These are phyloP conservation scores for Morpho deidamia DNA, from an alignment of 2,888 invertebrate species.

Conservation along the genomic window DNA sequence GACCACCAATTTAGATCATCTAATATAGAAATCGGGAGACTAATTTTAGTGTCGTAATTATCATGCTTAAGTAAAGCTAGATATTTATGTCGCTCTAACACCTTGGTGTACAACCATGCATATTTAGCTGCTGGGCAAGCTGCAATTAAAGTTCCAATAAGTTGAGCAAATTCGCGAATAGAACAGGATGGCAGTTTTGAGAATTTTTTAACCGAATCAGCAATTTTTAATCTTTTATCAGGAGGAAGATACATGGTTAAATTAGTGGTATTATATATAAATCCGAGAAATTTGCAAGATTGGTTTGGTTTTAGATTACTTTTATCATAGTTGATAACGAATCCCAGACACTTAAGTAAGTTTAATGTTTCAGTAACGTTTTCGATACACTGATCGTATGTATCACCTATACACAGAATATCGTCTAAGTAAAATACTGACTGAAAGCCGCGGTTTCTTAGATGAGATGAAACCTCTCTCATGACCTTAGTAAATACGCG, in stretches of 20 bases:
- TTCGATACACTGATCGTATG: conserved; percentile 1
- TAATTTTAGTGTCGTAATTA: neutral
- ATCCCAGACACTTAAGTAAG: conserved; percentile 10
- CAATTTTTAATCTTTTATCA: conserved; percentile 11
- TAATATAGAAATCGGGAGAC: neutral
- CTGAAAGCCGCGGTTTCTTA: conserved; percentile 8
- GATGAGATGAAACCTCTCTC: neutral
- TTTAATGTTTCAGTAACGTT: conserved; percentile 8
- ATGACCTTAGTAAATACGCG: conserved; percentile 10
- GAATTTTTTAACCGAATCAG: neutral
- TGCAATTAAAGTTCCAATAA: conserved; percentile 20
- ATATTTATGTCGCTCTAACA: conserved; percentile 17
- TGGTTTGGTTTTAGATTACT: conserved; percentile 10
- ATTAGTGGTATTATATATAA: conserved; percentile 4
- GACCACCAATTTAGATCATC: neutral
- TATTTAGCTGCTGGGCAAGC: conserved; percentile 25
- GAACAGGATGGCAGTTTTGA: conserved; percentile 2
- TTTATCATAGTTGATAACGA: conserved; percentile 14
- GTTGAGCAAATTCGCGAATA: conserved; percentile 18
- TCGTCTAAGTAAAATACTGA: conserved; percentile 19
- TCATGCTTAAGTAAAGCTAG: neutral
- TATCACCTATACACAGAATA: conserved; percentile 14
- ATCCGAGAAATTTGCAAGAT: conserved; percentile 12
- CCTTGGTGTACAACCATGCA: conserved; percentile 21
- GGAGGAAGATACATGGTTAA: conserved; percentile 5